Percentiles rank a stretch among this genome's conserved stretches.
These are phyloP conservation scores for Ridgeia piscesae DNA, from an alignment of 1,140 invertebrate species.

Conservation along the genomic window DNA sequence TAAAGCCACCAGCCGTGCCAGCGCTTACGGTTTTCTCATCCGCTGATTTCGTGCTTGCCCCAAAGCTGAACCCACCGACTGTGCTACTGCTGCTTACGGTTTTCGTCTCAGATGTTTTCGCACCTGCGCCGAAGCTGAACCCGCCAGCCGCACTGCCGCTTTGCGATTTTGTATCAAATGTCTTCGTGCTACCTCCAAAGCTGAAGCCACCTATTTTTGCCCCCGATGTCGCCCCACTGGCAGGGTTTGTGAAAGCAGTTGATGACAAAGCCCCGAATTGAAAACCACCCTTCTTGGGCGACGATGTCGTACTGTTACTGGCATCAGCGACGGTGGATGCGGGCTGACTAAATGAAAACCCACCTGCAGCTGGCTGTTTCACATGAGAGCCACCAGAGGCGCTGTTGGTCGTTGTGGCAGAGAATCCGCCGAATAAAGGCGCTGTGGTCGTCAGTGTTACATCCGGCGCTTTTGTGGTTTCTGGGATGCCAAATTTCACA, in stretches of 20 bases:
- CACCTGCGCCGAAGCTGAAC: background rate
- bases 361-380: conserved; percentile 9
- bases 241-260: background rate
- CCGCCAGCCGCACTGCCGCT: background rate
- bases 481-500: background rate
- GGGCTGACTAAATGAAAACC: conserved; percentile 6
- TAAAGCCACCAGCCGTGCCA: background rate
- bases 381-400: background rate
- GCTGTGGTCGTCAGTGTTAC: background rate
- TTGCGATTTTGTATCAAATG: background rate
- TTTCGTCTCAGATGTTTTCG: background rate
- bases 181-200: background rate
- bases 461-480: background rate
- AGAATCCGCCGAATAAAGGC: background rate
- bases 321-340: background rate
- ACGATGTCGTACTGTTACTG: background rate
- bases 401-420: background rate
- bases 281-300: background rate
- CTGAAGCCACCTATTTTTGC: background rate
- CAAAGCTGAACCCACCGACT: background rate
- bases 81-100: background rate
- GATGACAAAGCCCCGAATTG: conserved; percentile 3
- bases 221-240: background rate
- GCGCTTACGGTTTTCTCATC: background rate
- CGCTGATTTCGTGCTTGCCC: background rate